These are phyloP conservation scores for Macroglossus sobrinus DNA, from an alignment of 2,113 vertebrate species.

Conservation along the genomic window DNA sequence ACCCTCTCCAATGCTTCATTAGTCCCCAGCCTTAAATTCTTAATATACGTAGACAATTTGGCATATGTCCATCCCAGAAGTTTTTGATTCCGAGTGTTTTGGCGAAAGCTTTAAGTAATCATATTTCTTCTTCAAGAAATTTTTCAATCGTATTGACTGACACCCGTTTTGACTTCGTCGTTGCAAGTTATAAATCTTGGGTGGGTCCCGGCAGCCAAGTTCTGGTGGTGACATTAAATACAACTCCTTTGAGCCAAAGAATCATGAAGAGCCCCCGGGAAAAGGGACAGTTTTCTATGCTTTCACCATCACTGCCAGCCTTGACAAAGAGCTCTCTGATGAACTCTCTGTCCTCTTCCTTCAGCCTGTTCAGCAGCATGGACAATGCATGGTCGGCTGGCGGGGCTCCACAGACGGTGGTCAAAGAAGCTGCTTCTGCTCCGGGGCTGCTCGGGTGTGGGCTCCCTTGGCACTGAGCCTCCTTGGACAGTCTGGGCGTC, in stretches of 20 bases:
- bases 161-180: too few relatives aligned
- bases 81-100: constrained; percentile 97
- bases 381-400: constrained; percentile 85
- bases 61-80: constrained; percentile 98
- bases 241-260: constrained; percentile 98
- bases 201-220: too few relatives aligned
- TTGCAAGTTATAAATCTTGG: too few relatives aligned
- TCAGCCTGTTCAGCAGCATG: constrained; percentile 89
- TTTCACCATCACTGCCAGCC: constrained; percentile 98
- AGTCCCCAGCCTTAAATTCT: constrained; percentile 95
- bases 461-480: background rate
- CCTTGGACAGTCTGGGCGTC: too few relatives aligned
- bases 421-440: background rate
- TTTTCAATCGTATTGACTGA: too few relatives aligned
- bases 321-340: constrained; percentile 66
- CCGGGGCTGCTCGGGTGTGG: background rate
- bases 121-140: too few relatives aligned
- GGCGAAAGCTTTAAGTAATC: constrained; percentile 89
- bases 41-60: constrained; percentile 98
- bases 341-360: constrained; percentile 82
- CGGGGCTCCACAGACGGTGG: background rate
- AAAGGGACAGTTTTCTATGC: constrained; percentile 98
- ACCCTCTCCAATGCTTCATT: constrained; percentile 86
- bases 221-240: constrained; percentile 96
- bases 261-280: constrained; percentile 99